Conservation (phyloP, 2,113 vertebrate genomes). For the Lepisosteus osseus region DNA sequence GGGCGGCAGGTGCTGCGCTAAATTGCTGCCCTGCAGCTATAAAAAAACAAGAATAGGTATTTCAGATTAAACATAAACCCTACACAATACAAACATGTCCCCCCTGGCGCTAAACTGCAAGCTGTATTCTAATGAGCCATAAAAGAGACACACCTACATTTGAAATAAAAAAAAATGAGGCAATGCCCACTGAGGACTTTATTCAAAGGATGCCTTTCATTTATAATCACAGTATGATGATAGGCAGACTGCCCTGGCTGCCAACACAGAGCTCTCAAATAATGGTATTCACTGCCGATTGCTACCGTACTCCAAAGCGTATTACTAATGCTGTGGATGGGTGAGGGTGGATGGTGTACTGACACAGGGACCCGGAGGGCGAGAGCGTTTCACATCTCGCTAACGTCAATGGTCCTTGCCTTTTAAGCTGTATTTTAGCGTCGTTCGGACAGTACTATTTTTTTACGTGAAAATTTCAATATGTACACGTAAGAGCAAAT, state of each 20-base stretch:
- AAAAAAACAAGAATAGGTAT: slow-evolving; percentile 68
- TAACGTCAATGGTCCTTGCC: too few species aligned
- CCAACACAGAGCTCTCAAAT: slow-evolving; percentile 21
- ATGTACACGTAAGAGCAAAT: too few species aligned
- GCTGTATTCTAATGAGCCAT: slow-evolving; percentile 60
- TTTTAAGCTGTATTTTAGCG: too few species aligned
- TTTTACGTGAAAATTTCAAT: too few species aligned
- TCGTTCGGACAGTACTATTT: too few species aligned
- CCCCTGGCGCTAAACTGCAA: slow-evolving; percentile 67
- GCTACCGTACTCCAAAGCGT: slow-evolving; percentile 40
- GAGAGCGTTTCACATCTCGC: slow-evolving; percentile 21
- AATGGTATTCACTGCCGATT: slow-evolving; percentile 31
- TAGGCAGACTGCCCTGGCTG: slow-evolving; percentile 40
- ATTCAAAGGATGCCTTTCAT: slow-evolving; percentile 32
- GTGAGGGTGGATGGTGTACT: slow-evolving; percentile 50
- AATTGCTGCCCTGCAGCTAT: slow-evolving; percentile 63
- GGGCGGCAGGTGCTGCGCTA: slow-evolving; percentile 60
- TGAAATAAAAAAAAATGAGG: slow-evolving; percentile 4
- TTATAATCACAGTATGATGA: slow-evolving; percentile 38
- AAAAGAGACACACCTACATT: slow-evolving; percentile 38
- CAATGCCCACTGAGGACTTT: slow-evolving; percentile 33
- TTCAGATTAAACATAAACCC: slow-evolving; percentile 74
- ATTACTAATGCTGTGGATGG: slow-evolving; percentile 48
- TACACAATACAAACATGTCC: slow-evolving; percentile 76
- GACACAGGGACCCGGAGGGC: slow-evolving; percentile 50